Evolutionary conservation across 2,113 vertebrate species (phyloP).

Genomic region (Melospiza georgiana): DNA sequence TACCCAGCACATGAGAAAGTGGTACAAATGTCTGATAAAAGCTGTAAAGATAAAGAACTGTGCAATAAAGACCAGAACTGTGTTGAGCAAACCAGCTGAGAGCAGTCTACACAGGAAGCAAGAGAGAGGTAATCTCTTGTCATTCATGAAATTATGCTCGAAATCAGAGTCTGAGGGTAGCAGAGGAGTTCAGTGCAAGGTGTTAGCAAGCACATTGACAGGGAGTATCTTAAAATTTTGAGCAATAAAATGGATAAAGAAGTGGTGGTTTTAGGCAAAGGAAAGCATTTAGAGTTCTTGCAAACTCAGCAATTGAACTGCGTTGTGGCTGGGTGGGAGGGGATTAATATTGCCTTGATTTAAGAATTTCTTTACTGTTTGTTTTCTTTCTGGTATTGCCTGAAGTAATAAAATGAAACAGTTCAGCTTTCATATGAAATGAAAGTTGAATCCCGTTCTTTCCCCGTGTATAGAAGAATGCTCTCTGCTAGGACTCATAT

Average conservation of each 20-base stretch:
- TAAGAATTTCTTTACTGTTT: not conserved
- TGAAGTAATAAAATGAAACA: not conserved
- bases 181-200: not conserved
- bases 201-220: not conserved
- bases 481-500: not conserved
- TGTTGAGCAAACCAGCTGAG: not conserved
- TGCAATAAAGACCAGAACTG: slow-evolving; percentile 4
- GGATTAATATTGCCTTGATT: not conserved
- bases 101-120: not conserved
- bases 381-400: not conserved
- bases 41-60: slow-evolving; percentile 31
- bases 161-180: not conserved
- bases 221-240: not conserved
- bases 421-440: not conserved
- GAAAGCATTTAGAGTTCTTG: not conserved
- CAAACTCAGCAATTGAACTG: not conserved
- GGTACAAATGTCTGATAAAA: slow-evolving; percentile 24
- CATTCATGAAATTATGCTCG: not conserved
- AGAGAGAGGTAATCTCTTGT: not conserved
- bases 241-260: not conserved
- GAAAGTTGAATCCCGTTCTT: not conserved
- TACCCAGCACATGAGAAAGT: not conserved
- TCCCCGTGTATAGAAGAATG: not conserved
- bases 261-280: not conserved
- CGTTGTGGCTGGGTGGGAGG: not conserved